These are phyloP conservation scores for Fregetta grallaria DNA, from an alignment of 2,113 vertebrate species.

Conservation along the genomic window DNA sequence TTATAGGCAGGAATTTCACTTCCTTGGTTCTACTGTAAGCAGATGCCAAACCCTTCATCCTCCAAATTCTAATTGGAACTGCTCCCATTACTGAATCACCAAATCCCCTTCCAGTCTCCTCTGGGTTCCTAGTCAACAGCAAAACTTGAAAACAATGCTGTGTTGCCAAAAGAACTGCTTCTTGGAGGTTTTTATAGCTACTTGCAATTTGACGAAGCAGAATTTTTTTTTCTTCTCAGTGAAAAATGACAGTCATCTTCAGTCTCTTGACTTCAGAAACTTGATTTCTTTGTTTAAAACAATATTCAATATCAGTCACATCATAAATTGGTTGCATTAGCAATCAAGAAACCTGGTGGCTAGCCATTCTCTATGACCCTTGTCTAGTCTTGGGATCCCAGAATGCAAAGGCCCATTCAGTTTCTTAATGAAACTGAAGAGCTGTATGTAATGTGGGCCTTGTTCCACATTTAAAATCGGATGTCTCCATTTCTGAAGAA, in stretches of 20 bases:
- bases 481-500: not conserved
- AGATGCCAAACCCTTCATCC: not conserved
- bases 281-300: not conserved
- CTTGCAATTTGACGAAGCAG: not conserved
- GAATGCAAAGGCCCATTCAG: not conserved
- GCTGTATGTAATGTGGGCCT: not conserved
- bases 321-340: not conserved
- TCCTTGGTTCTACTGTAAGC: not conserved
- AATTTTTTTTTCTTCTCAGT: not conserved
- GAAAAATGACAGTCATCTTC: not conserved
- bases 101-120: not conserved
- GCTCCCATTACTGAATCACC: not conserved
- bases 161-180: not conserved
- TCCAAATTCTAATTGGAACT: not conserved
- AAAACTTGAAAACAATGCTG: not conserved
- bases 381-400: not conserved
- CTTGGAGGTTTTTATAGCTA: not conserved
- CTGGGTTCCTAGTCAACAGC: not conserved
- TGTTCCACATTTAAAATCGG: not conserved
- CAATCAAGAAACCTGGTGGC: not conserved
- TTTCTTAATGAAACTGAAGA: not conserved
- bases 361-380: not conserved
- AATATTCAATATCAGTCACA: not conserved
- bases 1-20: not conserved
- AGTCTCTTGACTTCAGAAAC: not conserved